Conservation (phyloP, 2,113 vertebrate genomes). For the Lanius ludovicianus region DNA sequence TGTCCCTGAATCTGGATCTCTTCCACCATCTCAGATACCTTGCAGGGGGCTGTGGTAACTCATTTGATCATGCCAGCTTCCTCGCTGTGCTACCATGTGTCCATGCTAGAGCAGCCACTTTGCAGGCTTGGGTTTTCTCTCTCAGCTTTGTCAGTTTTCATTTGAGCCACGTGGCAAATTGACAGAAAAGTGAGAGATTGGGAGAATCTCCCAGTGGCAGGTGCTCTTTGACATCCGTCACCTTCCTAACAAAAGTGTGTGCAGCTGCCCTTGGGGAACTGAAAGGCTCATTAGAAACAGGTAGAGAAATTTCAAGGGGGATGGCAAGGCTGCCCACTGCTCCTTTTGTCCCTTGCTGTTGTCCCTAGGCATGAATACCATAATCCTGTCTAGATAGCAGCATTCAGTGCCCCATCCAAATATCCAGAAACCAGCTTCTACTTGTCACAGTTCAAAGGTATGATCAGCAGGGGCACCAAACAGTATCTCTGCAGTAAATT, state of each 20-base stretch:
- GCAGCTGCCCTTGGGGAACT: accelerated
- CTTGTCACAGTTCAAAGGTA: background rate
- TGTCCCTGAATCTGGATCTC: background rate
- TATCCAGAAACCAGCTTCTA: background rate
- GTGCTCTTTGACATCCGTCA: background rate
- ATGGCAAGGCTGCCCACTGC: background rate
- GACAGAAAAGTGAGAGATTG: background rate
- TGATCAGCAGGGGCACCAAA: background rate
- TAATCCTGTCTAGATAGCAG: background rate
- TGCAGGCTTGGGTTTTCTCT: background rate
- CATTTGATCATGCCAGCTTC: background rate
- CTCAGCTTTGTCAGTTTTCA: background rate
- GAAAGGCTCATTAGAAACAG: background rate
- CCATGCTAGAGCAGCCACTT: background rate
- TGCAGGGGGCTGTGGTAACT: background rate
- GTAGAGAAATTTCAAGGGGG: background rate
- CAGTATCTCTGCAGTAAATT: background rate
- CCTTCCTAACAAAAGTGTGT: background rate
- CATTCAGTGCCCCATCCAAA: background rate
- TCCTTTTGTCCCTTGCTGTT: background rate
- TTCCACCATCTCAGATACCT: background rate
- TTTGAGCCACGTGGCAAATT: background rate
- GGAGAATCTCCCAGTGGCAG: background rate
- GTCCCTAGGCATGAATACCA: background rate
- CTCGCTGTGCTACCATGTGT: background rate